A percentile compares a stretch with the other conserved stretches of the same genome.
Evolutionary conservation across 2,113 vertebrate species (phyloP).

Genomic region (Phyllostomus hastatus): DNA sequence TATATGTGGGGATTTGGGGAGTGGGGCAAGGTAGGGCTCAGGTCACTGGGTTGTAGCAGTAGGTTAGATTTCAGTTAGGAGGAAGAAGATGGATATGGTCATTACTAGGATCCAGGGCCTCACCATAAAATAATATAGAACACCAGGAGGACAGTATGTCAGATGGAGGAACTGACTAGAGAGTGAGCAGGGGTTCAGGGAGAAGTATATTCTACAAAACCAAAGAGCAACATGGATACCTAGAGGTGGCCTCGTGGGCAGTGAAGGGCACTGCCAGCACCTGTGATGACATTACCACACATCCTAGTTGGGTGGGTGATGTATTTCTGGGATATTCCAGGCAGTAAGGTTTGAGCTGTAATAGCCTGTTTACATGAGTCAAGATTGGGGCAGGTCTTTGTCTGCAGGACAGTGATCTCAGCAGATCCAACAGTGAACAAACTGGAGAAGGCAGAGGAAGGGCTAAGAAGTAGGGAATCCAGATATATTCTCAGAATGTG

Average conservation of each 20-base stretch:
- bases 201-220: not conserved
- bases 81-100: not conserved
- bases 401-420: not conserved
- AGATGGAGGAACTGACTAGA: not conserved
- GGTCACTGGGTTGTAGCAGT: not conserved
- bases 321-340: not conserved
- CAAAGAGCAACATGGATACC: no score
- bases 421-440: not conserved
- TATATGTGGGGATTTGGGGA: not conserved
- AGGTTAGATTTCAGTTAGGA: not conserved
- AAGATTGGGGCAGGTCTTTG: not conserved
- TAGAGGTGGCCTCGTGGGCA: not conserved
- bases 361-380: not conserved
- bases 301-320: no score
- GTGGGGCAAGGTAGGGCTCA: not conserved
- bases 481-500: not conserved
- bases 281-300: not conserved
- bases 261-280: not conserved
- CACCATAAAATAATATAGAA: not conserved
- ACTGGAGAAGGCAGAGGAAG: not conserved
- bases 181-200: accelerated
- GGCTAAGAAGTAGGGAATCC: not conserved
- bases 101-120: not conserved
- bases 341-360: not conserved
- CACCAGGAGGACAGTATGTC: no score